Percentiles rank a stretch among this genome's conserved stretches.
These are phyloP conservation scores for Trigoniulus corallinus DNA, from an alignment of 1,140 invertebrate genomes.

Conservation along the genomic window DNA sequence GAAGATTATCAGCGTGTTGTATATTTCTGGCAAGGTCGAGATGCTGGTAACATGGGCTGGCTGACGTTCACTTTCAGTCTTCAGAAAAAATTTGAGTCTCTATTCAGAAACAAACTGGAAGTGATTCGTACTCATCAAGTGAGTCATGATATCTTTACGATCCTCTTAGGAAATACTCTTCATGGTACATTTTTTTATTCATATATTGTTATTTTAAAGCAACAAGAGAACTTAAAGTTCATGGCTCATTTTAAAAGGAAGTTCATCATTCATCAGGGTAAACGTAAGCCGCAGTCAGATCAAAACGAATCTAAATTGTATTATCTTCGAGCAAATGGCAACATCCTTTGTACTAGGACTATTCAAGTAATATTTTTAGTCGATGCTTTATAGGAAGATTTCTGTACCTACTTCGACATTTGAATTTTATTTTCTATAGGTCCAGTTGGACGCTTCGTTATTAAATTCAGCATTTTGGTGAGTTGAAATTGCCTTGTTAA, in stretches of 20 bases:
- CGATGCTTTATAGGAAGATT: background rate
- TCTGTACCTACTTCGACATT: background rate
- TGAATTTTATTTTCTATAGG: constrained; percentile 7
- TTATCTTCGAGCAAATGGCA: constrained; percentile 89
- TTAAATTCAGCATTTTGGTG: constrained; percentile 33
- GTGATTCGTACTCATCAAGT: constrained; percentile 86
- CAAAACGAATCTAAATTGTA: constrained; percentile 95
- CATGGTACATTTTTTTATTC: no score
- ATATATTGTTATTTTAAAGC: constrained; percentile 31
- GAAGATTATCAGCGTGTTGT: constrained; percentile 92
- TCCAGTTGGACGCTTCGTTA: constrained; percentile 17
- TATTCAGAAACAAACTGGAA: constrained; percentile 90
- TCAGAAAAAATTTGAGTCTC: constrained; percentile 91
- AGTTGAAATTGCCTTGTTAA: no score
- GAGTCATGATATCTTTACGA: background rate
- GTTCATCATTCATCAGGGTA: constrained; percentile 86
- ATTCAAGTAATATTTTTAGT: constrained; percentile 59
- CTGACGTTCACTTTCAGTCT: constrained; percentile 95
- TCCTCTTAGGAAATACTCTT: no score
- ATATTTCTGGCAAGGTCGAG: constrained; percentile 97
- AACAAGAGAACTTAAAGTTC: constrained; percentile 98
- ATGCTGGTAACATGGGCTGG: constrained; percentile 98
- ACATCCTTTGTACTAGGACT: constrained; percentile 78
- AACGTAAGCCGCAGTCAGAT: constrained; percentile 35
- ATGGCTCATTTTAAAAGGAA: constrained; percentile 93